A percentile compares a stretch with the other conserved stretches of the same genome.
Conservation (phyloP, 2,888 invertebrate genomes). For the Nebria salina region DNA sequence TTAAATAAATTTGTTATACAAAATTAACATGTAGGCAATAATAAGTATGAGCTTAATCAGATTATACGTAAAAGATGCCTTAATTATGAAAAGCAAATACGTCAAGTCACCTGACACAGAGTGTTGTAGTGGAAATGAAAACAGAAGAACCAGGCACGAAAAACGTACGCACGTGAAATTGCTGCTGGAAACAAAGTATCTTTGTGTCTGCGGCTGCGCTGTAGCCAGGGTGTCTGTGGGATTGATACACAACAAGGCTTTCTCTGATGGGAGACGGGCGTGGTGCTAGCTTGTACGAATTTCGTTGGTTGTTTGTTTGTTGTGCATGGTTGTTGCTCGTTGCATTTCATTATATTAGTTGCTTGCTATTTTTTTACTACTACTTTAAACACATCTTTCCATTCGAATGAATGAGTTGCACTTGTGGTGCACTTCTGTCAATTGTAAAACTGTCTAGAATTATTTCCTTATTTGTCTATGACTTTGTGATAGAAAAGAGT, state of each 20-base stretch:
- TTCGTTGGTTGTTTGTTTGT: constrained; percentile 53
- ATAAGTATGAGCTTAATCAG: constrained; percentile 40
- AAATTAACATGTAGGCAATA: constrained; percentile 47
- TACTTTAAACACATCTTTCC: background rate
- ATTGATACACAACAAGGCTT: constrained; percentile 41
- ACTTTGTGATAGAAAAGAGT: constrained; percentile 35
- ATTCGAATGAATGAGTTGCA: background rate
- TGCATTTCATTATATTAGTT: constrained; percentile 50
- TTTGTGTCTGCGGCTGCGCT: constrained; percentile 29
- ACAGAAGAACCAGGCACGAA: background rate
- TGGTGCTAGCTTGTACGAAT: constrained; percentile 56
- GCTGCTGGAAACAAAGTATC: constrained; percentile 48
- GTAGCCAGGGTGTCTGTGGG: too few species aligned
- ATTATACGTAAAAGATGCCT: constrained; percentile 41
- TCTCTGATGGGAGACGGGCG: constrained; percentile 50
- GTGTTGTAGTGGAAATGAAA: constrained; percentile 9
- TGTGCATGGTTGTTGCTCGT: constrained; percentile 57
- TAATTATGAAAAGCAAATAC: constrained; percentile 26
- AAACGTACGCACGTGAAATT: constrained; percentile 5
- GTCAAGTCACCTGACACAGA: background rate
- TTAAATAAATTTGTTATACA: background rate
- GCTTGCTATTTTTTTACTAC: constrained; percentile 30
- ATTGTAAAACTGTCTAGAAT: constrained; percentile 31
- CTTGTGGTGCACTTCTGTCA: constrained; percentile 34
- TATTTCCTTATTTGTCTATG: constrained; percentile 13